Evolutionary conservation across 2,888 invertebrate genomes (phyloP).

Genomic region (Agrilus mali): DNA sequence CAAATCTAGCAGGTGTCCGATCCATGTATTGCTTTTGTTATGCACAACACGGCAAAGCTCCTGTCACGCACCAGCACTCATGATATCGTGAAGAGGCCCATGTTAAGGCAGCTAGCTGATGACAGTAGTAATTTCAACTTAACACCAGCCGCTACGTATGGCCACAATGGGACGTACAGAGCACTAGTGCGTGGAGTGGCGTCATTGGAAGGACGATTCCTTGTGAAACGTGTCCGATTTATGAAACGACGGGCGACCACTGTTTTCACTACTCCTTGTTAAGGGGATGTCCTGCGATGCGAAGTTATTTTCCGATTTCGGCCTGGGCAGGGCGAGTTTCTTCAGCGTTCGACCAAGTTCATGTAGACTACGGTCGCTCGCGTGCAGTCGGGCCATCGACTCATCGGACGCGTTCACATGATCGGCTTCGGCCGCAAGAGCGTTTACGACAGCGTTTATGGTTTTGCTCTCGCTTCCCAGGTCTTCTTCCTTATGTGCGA

Average conservation of each 20-base stretch:
- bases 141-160: conserved; percentile 2
- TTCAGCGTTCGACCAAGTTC: conserved; percentile 61
- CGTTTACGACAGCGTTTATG: conserved; percentile 87
- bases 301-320: conserved; percentile 77
- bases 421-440: conserved; percentile 81
- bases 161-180: conserved; percentile 13
- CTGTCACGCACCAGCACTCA: conserved; percentile 17
- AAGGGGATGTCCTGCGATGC: conserved; percentile 46
- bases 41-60: conserved; percentile 14
- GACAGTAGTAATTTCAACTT: conserved; percentile 8
- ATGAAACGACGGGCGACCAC: conserved; percentile 52
- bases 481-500: conserved; percentile 65
- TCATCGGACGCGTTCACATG: conserved; percentile 70
- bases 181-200: conserved; percentile 57
- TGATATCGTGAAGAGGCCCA: neutral
- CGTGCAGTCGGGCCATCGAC: conserved; percentile 40
- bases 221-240: conserved; percentile 71
- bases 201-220: conserved; percentile 55
- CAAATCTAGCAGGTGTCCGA: conserved; percentile 33
- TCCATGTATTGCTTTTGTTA: conserved; percentile 26
- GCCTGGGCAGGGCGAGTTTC: conserved; percentile 59
- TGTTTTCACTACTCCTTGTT: conserved; percentile 41
- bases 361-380: conserved; percentile 33
- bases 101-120: conserved; percentile 12
- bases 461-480: conserved; percentile 64